A percentile compares a stretch with the other conserved stretches of the same genome.
phyloP scores from a whole-genome alignment of 2,113 vertebrate genomes.

The Amblyopsis rosae region DNA sequence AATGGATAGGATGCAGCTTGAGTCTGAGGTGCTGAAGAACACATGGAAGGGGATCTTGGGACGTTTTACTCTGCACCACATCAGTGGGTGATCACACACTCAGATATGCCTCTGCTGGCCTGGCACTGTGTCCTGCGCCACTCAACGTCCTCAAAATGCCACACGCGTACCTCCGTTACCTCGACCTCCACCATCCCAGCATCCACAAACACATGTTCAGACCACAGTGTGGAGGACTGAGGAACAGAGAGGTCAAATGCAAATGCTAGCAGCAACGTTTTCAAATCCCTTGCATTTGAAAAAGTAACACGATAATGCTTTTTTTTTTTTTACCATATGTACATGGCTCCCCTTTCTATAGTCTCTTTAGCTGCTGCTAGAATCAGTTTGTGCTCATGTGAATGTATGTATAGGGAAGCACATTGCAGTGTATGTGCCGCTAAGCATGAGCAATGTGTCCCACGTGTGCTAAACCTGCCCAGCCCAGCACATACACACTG shows the following conservation, averaged over 20 bases:
- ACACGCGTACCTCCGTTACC: conserved; percentile 25
- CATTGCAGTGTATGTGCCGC: conserved; percentile 48
- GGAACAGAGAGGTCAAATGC: too few relatives aligned
- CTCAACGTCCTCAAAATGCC: conserved; percentile 3
- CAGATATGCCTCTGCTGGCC: conserved; percentile 52
- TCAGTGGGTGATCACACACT: conserved; percentile 28
- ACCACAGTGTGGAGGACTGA: too few relatives aligned
- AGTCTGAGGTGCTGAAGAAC: conserved; percentile 58
- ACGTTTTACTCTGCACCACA: conserved; percentile 28
- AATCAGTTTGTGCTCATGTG: conserved; percentile 56
- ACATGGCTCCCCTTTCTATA: conserved; percentile 27
- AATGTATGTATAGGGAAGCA: conserved; percentile 55
- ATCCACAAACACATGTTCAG: conserved; percentile 1
- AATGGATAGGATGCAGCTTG: conserved; percentile 64
- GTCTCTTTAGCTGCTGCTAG: conserved; percentile 56
- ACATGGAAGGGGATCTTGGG: conserved; percentile 59
- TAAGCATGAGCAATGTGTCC: conserved; percentile 66
- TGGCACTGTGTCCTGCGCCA: conserved; percentile 42
- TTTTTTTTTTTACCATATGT: neutral
- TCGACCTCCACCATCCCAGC: conserved; percentile 9
- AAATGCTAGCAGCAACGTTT: too few relatives aligned
- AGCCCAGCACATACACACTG: conserved; percentile 42
- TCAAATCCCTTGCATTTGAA: conserved; percentile 9
- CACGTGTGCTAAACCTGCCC: conserved; percentile 38
- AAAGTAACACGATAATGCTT: conserved; percentile 38